Base-by-base conservation (phyloP, 2,888 invertebrate genomes). In the Oscheius sp. region DNA sequence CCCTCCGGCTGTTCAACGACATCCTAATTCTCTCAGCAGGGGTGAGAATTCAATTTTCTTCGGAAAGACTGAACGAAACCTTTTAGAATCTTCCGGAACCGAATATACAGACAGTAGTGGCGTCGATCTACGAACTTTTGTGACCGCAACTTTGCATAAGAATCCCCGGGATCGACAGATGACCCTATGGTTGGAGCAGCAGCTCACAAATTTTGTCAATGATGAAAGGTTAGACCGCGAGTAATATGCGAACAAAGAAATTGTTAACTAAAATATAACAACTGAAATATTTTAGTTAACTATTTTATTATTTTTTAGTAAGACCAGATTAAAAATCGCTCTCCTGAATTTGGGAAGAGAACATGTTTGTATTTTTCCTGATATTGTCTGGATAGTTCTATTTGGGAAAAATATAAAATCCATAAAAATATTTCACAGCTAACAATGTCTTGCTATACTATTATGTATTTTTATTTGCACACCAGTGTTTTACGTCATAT, bases 61-160 rank as follows among this genome's bases (percentile, higher is more conserved):
- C 54, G 14, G 17, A 33, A 33, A 20, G 30, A 6, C 12, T 63
- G 28, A 22, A 28, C 41, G 17, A 36, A n/a, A 12, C 22, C 0
- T 14, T 79, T 47, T 88, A 92, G 92, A 92, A 87, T 92, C 91
- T 85, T 92, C 92, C 87, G 90, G 90, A 71, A 92, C 92, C 86
- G 90, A 90, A 86, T 88, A 88, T 76, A 89, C 88, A 68, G 92
- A 92, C 86, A 91, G 91, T 66, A 90, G 91, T 50, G 92, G 92
- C 45, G 91, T 91, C 1, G 93, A 95, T 86, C 88, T 95, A 72
- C 91, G 93, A 75, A 90, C 91, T 74, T 96, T 95, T 87, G 92
- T 96, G 70, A 91, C 91, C 70, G 93, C 93, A 74, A 95, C 95
- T 0, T 89, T 95, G 62, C 94, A 94, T 87, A 93, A 93, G 87